Evolutionary conservation across 2,113 vertebrate genomes (phyloP), one percentile per base, ranked within the genome.

Genomic region (Saguinus imperator): DNA sequence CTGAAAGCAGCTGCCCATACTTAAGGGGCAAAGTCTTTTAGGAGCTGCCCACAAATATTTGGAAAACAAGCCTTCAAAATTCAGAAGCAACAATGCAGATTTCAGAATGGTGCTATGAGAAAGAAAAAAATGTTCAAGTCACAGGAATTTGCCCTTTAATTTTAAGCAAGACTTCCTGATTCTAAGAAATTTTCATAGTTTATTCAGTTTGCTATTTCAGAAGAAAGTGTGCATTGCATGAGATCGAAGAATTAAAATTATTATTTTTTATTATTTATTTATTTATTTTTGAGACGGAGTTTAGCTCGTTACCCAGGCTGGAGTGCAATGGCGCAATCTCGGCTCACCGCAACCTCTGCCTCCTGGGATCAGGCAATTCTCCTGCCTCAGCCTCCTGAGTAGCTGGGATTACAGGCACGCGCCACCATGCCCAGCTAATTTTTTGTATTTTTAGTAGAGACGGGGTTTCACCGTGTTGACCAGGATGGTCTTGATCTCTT

Each of bases 11-110:
- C 25, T 88, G 27, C 72, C 66, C 80, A 61, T 58, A 55, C 17
- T 80, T 79, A 64, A 93, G 64, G 73, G 58, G 9, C 58, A 75
- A 13, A 29, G 77, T 86, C 45, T 86, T 89, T 77, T 89, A 68
- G 64, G 52, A 64, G 43, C 68, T 81, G 25, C 70, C 35, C 40
- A 79, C 12, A 72, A 43, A n/a, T 75, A 37, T 8, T 76, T 57
- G 70, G 61, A 82, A 96, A 94, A 92, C 18, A 45, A 94, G 58
- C n/a, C 35, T 27, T 93, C 55, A 87, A 57, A 76, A 90, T 66
- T 37, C 32, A 48, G 87, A 73, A 91, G 58, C 32, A 83, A 72
- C 6, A 32, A 43, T 58, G 58, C 4, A 93, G 13, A 40, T 85
- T 90, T 94, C 57, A 82, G 50, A 81, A 48, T 37, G 50, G 58